These are phyloP conservation scores for Heteropelma amictum DNA, from an alignment of 2,888 invertebrate genomes.

Conservation along the genomic window DNA sequence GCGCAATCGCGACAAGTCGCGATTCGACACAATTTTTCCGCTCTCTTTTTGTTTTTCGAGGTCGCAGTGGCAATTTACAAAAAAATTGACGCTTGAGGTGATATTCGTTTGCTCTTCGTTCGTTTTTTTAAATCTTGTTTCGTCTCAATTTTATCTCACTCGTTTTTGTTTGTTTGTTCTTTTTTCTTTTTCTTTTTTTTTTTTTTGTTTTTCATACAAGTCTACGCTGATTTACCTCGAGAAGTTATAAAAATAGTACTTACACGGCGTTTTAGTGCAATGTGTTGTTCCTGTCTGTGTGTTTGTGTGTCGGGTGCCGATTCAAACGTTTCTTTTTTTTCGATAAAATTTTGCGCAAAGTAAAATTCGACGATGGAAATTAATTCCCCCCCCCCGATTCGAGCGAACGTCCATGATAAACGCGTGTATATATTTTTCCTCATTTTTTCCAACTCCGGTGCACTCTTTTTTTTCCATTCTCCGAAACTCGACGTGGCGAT, in stretches of 20 bases:
- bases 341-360: too few species aligned
- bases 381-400: too few species aligned
- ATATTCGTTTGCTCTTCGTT: constrained; percentile 59
- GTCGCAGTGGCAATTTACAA: constrained; percentile 67
- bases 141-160: constrained; percentile 49
- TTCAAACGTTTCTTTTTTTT: background rate
- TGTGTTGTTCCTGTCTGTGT: constrained; percentile 48
- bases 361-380: too few species aligned
- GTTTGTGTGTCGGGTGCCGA: constrained; percentile 11
- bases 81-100: constrained; percentile 77
- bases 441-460: too few species aligned
- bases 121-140: too few species aligned
- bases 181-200: constrained; percentile 51
- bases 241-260: constrained; percentile 64
- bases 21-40: background rate
- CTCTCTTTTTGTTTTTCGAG: background rate
- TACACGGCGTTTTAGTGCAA: constrained; percentile 61
- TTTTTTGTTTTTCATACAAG: constrained; percentile 68
- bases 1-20: background rate
- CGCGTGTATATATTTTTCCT: too few species aligned
- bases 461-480: too few species aligned
- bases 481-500: too few species aligned
- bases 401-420: too few species aligned
- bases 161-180: constrained; percentile 52
- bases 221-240: constrained; percentile 70